Percentiles rank a stretch among this genome's conserved stretches.
These are phyloP conservation scores for Drosophila mayri DNA, from an alignment of 1,140 invertebrate genomes.

Conservation along the genomic window DNA sequence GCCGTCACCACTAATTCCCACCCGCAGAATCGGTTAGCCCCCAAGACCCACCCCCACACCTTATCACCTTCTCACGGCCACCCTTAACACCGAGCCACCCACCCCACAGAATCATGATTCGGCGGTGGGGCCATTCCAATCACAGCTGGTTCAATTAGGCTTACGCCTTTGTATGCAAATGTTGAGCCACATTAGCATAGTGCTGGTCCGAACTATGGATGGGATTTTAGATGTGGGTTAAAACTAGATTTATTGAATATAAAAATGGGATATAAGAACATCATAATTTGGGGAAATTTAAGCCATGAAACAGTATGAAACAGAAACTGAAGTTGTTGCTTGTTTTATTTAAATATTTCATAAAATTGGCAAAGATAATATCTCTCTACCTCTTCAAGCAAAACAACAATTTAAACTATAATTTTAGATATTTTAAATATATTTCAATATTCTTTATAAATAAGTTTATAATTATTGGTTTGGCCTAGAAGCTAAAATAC, in stretches of 20 bases:
- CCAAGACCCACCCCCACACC: background rate
- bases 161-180: constrained; percentile 72
- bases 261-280: background rate
- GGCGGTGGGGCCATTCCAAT: constrained; percentile 25
- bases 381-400: background rate
- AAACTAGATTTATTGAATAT: background rate
- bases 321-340: background rate
- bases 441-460: background rate
- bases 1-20: constrained; percentile 17
- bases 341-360: background rate
- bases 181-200: constrained; percentile 44
- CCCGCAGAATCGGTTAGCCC: constrained; percentile 30
- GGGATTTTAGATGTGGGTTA: constrained; percentile 13
- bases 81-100: background rate
- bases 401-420: background rate
- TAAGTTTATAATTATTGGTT: too few relatives aligned
- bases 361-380: background rate
- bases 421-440: background rate
- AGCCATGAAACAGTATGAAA: background rate
- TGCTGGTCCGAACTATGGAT: constrained; percentile 30
- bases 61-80: background rate
- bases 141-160: constrained; percentile 71
- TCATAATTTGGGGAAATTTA: background rate
- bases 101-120: background rate
- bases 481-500: background rate